Conservation (phyloP, 2,113 vertebrate genomes). For the Motacilla tschutschensis region DNA sequence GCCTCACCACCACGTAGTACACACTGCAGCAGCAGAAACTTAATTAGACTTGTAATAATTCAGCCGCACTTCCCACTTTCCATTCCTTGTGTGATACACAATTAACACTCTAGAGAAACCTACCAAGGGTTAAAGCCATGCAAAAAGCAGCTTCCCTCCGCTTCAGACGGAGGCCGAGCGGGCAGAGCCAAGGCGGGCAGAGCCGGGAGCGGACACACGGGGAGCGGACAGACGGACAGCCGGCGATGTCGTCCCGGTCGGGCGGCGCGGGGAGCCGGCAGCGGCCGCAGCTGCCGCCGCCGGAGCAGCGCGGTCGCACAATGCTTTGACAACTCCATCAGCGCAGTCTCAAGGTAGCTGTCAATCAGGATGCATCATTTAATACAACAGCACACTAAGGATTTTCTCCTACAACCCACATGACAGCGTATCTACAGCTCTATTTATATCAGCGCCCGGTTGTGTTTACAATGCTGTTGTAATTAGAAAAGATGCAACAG, state of each 20-base stretch:
- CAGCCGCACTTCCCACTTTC: slow-evolving; percentile 1
- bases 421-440: slow-evolving; percentile 93
- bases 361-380: slow-evolving; percentile 96
- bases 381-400: slow-evolving; percentile 90
- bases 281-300: slow-evolving; percentile 74
- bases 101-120: not conserved
- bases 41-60: slow-evolving; percentile 19
- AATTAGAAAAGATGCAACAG: slow-evolving; percentile 89
- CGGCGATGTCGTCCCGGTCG: not conserved
- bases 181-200: not conserved
- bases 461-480: slow-evolving; percentile 82
- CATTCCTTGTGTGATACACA: not conserved
- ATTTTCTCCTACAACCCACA: slow-evolving; percentile 80
- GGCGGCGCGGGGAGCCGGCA: not conserved
- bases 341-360: slow-evolving; percentile 95
- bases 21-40: slow-evolving; percentile 15
- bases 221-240: too few relatives aligned
- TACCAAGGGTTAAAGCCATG: not conserved
- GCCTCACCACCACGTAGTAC: not conserved
- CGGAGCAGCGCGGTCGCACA: slow-evolving; percentile 78
- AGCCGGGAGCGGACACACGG: not conserved
- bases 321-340: slow-evolving; percentile 96
- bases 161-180: not conserved
- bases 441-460: slow-evolving; percentile 86
- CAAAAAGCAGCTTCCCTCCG: not conserved